phyloP scores from a whole-genome alignment of 2,888 invertebrate species.

The Cataglyphis albicans region DNA sequence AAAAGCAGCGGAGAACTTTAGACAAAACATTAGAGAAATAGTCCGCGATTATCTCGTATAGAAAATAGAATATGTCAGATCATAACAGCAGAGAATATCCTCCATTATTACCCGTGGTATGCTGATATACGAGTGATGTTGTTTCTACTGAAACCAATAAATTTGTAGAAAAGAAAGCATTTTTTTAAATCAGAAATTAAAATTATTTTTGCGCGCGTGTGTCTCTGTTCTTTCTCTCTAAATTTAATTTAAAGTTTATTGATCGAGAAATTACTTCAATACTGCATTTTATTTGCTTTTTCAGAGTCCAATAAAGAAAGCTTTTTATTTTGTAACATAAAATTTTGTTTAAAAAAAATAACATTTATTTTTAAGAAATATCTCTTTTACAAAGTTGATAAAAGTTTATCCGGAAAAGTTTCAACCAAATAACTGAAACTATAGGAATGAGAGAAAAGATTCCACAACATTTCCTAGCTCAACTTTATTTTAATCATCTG shows the following conservation, averaged over 20 bases:
- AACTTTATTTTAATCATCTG: slow-evolving; percentile 30
- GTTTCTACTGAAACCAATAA: not conserved
- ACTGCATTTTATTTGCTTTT: not conserved
- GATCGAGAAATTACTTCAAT: not conserved
- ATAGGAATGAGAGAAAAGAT: slow-evolving; percentile 9
- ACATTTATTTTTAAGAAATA: slow-evolving; percentile 44
- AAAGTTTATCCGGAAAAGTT: slow-evolving; percentile 24
- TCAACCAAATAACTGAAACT: slow-evolving; percentile 15
- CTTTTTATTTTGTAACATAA: slow-evolving; percentile 21
- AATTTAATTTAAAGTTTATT: not conserved
- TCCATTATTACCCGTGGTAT: not conserved
- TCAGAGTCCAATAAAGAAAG: not conserved
- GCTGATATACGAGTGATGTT: not conserved
- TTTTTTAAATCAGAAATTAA: not conserved
- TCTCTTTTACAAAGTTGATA: slow-evolving; percentile 10
- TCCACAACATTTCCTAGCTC: not conserved
- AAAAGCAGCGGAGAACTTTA: not conserved
- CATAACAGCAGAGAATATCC: slow-evolving; percentile 13
- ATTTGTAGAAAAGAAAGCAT: not conserved
- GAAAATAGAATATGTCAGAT: slow-evolving; percentile 26
- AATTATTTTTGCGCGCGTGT: not conserved
- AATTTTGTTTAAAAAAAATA: not conserved
- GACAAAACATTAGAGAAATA: not conserved
- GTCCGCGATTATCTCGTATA: slow-evolving; percentile 38
- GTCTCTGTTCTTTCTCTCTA: not conserved